Evolutionary conservation across 2,113 vertebrate species (phyloP).

Genomic region (Ginglymostoma cirratum): DNA sequence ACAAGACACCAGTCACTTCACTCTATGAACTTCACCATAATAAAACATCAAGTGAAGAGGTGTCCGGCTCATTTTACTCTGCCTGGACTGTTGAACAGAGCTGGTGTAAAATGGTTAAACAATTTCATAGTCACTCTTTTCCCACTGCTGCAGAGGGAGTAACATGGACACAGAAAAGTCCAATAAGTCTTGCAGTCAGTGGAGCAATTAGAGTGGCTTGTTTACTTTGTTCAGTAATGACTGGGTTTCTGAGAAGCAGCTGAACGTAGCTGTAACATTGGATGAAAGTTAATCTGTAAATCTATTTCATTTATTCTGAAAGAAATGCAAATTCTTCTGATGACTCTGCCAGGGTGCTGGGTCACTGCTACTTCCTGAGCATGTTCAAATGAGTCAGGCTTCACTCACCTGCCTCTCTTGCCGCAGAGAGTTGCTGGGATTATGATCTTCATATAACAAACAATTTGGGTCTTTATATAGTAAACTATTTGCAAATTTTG

Average conservation of each 20-base stretch:
- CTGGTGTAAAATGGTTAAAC: neutral
- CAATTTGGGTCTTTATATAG: neutral
- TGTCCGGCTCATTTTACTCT: neutral
- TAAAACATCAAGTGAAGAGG: neutral
- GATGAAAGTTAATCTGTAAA: neutral
- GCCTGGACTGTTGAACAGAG: neutral
- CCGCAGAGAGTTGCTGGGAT: neutral
- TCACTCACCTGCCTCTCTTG: neutral
- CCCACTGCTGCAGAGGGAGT: neutral
- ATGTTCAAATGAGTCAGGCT: neutral
- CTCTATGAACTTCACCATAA: neutral
- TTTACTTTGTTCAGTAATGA: neutral
- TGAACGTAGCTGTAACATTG: neutral
- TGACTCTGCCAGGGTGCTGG: neutral
- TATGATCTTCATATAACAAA: neutral
- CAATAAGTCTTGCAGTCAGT: neutral
- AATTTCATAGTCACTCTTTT: neutral
- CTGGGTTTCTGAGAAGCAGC: neutral
- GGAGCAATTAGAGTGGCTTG: neutral
- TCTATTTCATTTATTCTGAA: neutral
- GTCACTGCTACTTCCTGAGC: neutral
- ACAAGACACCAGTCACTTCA: constrained; percentile 27
- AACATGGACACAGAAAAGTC: neutral
- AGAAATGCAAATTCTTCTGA: neutral
- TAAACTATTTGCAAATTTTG: neutral